Percentiles rank a stretch among this genome's conserved stretches.
These are phyloP conservation scores for Artemisiospiza belli DNA, from an alignment of 2,113 vertebrate species.

Conservation along the genomic window DNA sequence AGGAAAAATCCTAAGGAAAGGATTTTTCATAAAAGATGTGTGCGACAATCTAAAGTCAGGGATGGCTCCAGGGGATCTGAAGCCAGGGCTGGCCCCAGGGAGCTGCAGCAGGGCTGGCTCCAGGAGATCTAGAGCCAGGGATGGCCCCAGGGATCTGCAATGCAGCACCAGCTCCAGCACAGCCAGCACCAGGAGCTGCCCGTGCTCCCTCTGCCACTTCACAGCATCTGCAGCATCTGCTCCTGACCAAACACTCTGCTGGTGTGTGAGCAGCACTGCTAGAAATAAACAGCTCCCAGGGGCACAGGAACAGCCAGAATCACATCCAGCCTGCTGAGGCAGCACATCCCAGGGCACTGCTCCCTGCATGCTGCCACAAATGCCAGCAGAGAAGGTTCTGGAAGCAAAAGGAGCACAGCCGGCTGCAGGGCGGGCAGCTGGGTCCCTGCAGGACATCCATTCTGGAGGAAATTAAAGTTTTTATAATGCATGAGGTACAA, in stretches of 20 bases:
- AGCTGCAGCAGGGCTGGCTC: too few relatives aligned
- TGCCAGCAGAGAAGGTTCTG: neutral
- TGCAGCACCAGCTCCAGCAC: conserved; percentile 3
- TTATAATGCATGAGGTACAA: neutral
- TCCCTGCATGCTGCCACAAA: neutral
- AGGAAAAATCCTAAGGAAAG: too few relatives aligned
- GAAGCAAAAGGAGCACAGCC: accelerated
- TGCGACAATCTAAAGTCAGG: too few relatives aligned
- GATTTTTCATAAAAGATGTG: too few relatives aligned
- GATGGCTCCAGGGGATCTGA: neutral
- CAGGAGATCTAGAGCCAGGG: neutral
- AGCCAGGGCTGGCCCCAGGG: neutral
- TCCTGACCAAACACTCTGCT: neutral
- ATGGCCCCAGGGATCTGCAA: neutral
- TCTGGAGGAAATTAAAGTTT: neutral
- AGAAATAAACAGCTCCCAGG: neutral
- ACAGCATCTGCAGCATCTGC: neutral
- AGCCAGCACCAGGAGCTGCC: neutral
- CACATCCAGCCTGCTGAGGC: neutral
- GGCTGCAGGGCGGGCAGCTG: neutral
- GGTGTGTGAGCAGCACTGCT: neutral
- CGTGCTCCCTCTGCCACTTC: neutral
- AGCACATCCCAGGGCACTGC: neutral
- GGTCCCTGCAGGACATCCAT: neutral
- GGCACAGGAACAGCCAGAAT: accelerated